Conservation (phyloP, 2,113 vertebrate species). For the Porphyrio hochstetteri region DNA sequence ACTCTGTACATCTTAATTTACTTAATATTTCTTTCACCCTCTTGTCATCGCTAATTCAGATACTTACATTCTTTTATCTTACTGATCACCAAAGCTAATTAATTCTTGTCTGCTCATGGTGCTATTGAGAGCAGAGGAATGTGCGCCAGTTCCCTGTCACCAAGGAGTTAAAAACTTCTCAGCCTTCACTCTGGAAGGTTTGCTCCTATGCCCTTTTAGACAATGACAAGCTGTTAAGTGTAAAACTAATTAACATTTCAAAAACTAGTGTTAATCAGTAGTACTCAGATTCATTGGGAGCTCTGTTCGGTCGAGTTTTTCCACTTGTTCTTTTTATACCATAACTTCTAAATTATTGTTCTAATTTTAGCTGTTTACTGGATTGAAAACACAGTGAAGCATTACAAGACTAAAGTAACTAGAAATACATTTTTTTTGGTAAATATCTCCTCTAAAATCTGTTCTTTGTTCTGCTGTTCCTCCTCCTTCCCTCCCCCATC, state of each 20-base stretch:
- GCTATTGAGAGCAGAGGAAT: constrained; percentile 66
- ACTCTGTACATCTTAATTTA: constrained; percentile 32
- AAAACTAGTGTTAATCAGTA: constrained; percentile 79
- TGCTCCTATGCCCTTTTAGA: constrained; percentile 76
- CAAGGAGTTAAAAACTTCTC: constrained; percentile 76
- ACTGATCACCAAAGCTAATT: constrained; percentile 73
- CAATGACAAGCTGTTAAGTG: constrained; percentile 77
- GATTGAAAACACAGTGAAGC: constrained; percentile 24
- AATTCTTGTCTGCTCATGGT: constrained; percentile 63
- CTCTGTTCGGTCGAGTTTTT: constrained; percentile 47
- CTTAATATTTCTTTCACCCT: constrained; percentile 28
- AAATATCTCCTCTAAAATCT: background rate
- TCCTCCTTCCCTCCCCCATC: background rate
- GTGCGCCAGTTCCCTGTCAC: constrained; percentile 45
- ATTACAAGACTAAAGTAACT: background rate
- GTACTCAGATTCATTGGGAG: constrained; percentile 68
- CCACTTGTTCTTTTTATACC: constrained; percentile 58
- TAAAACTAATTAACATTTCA: constrained; percentile 85
- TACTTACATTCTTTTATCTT: constrained; percentile 52
- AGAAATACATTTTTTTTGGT: background rate
- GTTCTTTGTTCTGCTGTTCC: background rate
- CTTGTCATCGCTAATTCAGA: constrained; percentile 51
- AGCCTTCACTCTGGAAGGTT: constrained; percentile 73
- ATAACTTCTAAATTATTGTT: constrained; percentile 69
- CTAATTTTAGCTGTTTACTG: constrained; percentile 61